Evolutionary conservation across 2,797 vertebrate species (phyloP), one percentile per base, ranked within the genome.

Genomic region (Gymnothorax reevesii): DNA sequence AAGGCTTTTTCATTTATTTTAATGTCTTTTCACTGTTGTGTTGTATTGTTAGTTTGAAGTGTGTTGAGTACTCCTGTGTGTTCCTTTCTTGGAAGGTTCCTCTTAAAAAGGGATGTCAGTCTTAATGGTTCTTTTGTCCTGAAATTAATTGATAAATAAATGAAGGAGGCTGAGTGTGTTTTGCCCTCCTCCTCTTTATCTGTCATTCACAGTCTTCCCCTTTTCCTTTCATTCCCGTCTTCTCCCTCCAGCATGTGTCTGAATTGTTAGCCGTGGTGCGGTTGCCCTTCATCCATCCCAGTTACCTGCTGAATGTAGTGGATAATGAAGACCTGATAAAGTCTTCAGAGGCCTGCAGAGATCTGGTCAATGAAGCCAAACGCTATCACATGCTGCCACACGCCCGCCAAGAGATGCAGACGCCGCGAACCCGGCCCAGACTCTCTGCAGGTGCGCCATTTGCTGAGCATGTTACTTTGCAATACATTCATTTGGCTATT

Each of bases 241-340:
- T 85, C 87, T 73, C 77, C 62, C 71, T 69, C 0, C 95, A 99
- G 98, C 95, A 98, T 0, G 93, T 98, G 0, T 97, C 99, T 0
- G 98, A 98, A 92, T 89, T 99, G 90, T 88, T 99, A 94, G 99
- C 98, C 0, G 97, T 96, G 79, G 98, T 99, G 89, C 96, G 99
- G 55, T 96, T 99, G 12, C 99, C 98, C 86, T 99, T 99, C 97
- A 99, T 99, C 94, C 99, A 99, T 90, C 99, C 98, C 85, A 99
- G 98, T 94, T 99, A 99, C 94, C 96, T 99, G 91, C 97, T 99
- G 86, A 99, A 99, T 0, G 96, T 99, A 79, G 98, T 99, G 88
- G 99, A 99, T 96, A 99, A 99, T 1, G 99, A 99, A 93, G 98
- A 99, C 94, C 94, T 99, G 89, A 99, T 99, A 93, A 99, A 99